phyloP scores from a whole-genome alignment of 2,888 invertebrate species.

The Cryptophagus acutangulus region DNA sequence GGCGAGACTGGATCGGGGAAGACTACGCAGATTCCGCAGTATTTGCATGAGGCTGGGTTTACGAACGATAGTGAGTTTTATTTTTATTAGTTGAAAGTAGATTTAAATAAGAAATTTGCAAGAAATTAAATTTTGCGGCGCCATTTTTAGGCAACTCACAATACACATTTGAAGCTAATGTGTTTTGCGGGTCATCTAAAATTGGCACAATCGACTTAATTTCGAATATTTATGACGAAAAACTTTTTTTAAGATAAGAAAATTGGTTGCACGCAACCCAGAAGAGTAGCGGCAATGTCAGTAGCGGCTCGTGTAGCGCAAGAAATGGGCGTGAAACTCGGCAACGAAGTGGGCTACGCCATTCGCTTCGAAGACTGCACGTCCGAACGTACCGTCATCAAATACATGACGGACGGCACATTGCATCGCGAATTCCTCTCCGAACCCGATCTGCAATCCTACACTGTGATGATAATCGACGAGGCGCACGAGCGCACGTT shows the following conservation, averaged over 20 bases:
- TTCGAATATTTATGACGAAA: neutral
- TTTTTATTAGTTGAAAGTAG: neutral
- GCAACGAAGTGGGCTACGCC: constrained; percentile 83
- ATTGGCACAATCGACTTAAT: neutral
- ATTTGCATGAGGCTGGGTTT: constrained; percentile 90
- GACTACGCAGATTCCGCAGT: constrained; percentile 98
- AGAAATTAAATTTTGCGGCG: too few relatives aligned
- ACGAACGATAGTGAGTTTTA: constrained; percentile 58
- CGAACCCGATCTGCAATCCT: constrained; percentile 92
- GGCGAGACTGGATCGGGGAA: constrained; percentile 99
- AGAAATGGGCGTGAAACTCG: constrained; percentile 95
- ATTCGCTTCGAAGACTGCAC: constrained; percentile 99
- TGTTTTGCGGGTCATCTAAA: neutral
- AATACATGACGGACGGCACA: constrained; percentile 99
- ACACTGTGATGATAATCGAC: constrained; percentile 98
- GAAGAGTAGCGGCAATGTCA: constrained; percentile 99
- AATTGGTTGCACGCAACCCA: constrained; percentile 95
- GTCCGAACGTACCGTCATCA: constrained; percentile 91
- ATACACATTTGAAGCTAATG: too few relatives aligned
- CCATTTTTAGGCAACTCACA: too few relatives aligned
- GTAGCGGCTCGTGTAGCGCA: constrained; percentile 97
- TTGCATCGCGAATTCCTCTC: constrained; percentile 93
- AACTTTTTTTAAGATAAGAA: constrained; percentile 27
- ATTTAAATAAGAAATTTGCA: too few relatives aligned
- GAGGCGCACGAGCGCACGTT: constrained; percentile 98